phyloP scores from a whole-genome alignment of 2,113 vertebrate genomes.

The Hassar affinis region DNA sequence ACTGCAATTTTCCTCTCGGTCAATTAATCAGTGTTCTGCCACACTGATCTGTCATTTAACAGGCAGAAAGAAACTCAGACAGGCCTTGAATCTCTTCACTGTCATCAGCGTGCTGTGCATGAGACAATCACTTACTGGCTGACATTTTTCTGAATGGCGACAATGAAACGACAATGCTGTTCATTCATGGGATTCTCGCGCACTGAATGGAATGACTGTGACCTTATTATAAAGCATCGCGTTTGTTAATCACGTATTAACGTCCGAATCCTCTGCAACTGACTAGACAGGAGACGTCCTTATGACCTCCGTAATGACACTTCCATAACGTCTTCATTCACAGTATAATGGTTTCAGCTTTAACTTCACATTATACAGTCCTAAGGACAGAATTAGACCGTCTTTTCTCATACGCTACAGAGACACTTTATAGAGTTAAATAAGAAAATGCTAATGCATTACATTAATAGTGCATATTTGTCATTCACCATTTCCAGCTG shows the following conservation, averaged over 20 bases:
- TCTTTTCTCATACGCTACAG: neutral
- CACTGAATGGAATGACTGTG: neutral
- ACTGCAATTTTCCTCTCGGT: too few relatives aligned
- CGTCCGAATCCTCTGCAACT: neutral
- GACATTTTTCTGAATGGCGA: neutral
- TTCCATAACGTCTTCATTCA: too few relatives aligned
- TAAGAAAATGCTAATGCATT: neutral
- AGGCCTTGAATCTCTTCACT: neutral
- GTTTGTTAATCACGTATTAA: neutral
- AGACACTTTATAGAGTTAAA: neutral
- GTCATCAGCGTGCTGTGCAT: neutral
- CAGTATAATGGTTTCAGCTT: neutral
- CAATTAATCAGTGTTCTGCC: neutral
- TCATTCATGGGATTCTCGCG: neutral
- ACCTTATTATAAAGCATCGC: neutral
- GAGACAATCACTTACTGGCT: neutral
- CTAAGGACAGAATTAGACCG: neutral
- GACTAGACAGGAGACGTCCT: neutral
- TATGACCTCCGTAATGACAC: too few relatives aligned
- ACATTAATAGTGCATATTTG: neutral
- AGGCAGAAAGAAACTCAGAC: neutral
- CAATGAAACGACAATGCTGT: neutral
- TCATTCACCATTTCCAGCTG: slow-evolving; percentile 90
- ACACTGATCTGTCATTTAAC: neutral
- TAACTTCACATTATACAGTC: too few relatives aligned